These are phyloP conservation scores for Diadema setosum DNA, from an alignment of 35 echinoderm and acorn worm species.

Conservation along the genomic window DNA sequence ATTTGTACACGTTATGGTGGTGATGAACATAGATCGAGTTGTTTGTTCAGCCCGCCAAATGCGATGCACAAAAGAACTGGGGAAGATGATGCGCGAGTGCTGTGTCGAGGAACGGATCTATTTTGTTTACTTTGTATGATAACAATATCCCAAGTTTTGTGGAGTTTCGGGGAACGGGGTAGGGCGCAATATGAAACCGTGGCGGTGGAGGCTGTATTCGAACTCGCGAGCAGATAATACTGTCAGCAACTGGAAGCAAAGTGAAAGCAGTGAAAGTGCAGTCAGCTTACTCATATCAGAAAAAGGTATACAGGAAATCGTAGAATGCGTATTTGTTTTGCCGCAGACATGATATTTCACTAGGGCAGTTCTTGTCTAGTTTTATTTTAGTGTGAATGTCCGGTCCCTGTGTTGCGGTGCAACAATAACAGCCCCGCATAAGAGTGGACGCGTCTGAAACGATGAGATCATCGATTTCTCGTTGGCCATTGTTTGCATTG, in stretches of 20 bases:
- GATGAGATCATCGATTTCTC: constrained; percentile 70
- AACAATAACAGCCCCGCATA: constrained; percentile 2
- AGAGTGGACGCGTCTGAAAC: constrained; percentile 35
- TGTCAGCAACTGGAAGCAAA: too few relatives aligned
- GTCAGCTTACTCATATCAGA: constrained; percentile 12
- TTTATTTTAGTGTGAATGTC: neutral
- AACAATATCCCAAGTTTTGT: constrained; percentile 2
- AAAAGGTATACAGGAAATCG: constrained; percentile 28
- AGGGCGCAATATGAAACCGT: neutral
- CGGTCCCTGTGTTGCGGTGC: neutral
- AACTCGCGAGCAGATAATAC: too few relatives aligned
- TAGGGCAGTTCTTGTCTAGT: neutral
- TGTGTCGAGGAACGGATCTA: neutral
- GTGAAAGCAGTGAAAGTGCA: constrained; percentile 9
- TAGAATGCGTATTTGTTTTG: constrained; percentile 20
- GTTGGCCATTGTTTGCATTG: constrained; percentile 70
- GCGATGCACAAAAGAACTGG: too few relatives aligned
- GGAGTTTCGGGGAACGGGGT: neutral
- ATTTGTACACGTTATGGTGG: too few relatives aligned
- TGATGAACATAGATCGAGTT: too few relatives aligned
- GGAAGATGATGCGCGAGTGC: too few relatives aligned
- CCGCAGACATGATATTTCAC: neutral
- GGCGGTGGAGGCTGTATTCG: neutral
- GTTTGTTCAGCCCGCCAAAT: too few relatives aligned
- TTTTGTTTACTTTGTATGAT: neutral